Evolutionary conservation across 2,888 invertebrate species (phyloP).

Genomic region (Pammene fasciana): DNA sequence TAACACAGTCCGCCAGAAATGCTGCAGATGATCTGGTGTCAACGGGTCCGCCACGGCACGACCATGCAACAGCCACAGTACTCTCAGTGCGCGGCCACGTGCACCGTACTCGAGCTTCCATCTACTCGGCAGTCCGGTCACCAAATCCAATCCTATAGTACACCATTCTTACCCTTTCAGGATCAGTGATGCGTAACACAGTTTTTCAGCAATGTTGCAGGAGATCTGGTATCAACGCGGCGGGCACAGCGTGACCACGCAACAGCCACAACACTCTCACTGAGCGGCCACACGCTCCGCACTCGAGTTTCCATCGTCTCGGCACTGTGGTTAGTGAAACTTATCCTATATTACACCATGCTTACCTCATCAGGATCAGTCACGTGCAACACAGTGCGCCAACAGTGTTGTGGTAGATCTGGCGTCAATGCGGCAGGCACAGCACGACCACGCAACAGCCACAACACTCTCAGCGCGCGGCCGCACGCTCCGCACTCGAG

Average conservation of each 20-base stretch:
- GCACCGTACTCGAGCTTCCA: no score
- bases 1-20: no score
- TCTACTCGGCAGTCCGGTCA: no score
- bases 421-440: constrained; percentile 60
- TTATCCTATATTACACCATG: not conserved
- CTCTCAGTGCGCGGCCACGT: no score
- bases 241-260: constrained; percentile 48
- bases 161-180: no score
- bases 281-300: constrained; percentile 58
- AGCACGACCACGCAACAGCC: constrained; percentile 42
- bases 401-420: constrained; percentile 71
- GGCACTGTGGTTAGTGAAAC: no score
- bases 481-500: constrained; percentile 71
- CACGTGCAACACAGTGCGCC: constrained; percentile 68
- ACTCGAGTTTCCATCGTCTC: constrained; percentile 66
- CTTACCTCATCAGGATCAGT: constrained; percentile 66
- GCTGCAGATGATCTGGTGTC: no score
- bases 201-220: constrained; percentile 46
- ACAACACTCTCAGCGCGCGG: constrained; percentile 46
- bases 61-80: no score
- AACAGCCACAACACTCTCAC: constrained; percentile 43
- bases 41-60: no score
- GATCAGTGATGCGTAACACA: constrained; percentile 58
- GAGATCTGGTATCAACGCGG: constrained; percentile 61
- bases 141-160: no score